These are phyloP conservation scores for Champsocephalus gunnari DNA, from an alignment of 2,797 vertebrate genomes.

Conservation along the genomic window DNA sequence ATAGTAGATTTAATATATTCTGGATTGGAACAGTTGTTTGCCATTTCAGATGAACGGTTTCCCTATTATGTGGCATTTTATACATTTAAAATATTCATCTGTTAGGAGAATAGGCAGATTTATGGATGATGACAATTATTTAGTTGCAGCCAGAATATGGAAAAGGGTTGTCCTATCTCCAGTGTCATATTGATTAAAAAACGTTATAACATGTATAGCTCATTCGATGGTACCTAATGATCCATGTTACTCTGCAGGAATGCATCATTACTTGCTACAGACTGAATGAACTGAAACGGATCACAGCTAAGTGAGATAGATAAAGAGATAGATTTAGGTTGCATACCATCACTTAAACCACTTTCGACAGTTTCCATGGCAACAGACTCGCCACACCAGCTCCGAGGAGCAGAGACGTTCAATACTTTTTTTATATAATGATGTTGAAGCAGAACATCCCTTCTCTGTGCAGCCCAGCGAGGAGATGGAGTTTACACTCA, in stretches of 20 bases:
- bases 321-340: not conserved
- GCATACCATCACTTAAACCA: not conserved
- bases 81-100: not conserved
- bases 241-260: too few relatives aligned
- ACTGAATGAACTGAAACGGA: not conserved
- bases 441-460: not conserved
- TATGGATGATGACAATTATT: not conserved
- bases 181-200: not conserved
- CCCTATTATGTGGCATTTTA: not conserved
- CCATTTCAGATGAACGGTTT: not conserved
- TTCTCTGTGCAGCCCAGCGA: not conserved
- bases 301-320: not conserved
- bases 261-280: not conserved
- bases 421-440: conserved; percentile 2
- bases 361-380: conserved; percentile 44
- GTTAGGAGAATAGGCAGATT: too few relatives aligned
- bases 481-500: not conserved
- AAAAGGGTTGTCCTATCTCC: not conserved
- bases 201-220: not conserved
- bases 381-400: conserved; percentile 37
- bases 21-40: not conserved
- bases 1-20: not conserved
- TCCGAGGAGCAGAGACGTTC: not conserved
- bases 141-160: not conserved
- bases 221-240: not conserved